Evolutionary conservation across 2,888 invertebrate species (phyloP).

Genomic region (Stenchaetothrips biformis): DNA sequence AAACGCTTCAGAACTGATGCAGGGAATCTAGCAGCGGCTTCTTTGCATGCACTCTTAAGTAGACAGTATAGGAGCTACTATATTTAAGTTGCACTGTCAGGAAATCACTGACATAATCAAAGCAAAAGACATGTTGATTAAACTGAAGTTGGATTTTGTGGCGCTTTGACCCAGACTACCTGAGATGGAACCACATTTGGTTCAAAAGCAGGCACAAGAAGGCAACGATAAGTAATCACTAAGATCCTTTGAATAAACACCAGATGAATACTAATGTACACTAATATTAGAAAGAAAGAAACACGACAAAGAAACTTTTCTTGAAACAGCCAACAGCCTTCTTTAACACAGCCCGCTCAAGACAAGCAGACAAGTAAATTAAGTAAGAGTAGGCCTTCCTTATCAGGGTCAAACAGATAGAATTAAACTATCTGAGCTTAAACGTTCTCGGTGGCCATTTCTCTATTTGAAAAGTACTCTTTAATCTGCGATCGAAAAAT

Average conservation of each 20-base stretch:
- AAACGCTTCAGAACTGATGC: too few relatives aligned
- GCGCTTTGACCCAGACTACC: too few relatives aligned
- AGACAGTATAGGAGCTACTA: too few relatives aligned
- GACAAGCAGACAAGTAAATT: too few relatives aligned
- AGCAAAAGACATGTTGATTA: neutral
- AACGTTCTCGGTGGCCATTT: neutral
- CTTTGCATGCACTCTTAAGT: too few relatives aligned
- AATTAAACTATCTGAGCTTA: neutral
- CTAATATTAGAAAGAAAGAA: neutral
- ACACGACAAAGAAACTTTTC: neutral
- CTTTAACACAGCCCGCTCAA: too few relatives aligned
- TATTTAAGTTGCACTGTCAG: too few relatives aligned
- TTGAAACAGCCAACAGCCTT: neutral
- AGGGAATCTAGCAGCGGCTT: too few relatives aligned
- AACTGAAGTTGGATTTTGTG: neutral
- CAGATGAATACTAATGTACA: neutral
- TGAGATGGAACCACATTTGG: neutral
- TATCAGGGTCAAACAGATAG: neutral
- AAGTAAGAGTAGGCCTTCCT: too few relatives aligned
- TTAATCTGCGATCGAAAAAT: neutral
- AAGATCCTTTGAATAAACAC: neutral
- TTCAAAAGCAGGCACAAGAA: neutral
- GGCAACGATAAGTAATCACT: neutral
- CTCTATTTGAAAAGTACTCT: neutral
- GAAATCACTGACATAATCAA: too few relatives aligned